phyloP scores from a whole-genome alignment of 2,113 vertebrate genomes.

The Sclerurus mexicanus region DNA sequence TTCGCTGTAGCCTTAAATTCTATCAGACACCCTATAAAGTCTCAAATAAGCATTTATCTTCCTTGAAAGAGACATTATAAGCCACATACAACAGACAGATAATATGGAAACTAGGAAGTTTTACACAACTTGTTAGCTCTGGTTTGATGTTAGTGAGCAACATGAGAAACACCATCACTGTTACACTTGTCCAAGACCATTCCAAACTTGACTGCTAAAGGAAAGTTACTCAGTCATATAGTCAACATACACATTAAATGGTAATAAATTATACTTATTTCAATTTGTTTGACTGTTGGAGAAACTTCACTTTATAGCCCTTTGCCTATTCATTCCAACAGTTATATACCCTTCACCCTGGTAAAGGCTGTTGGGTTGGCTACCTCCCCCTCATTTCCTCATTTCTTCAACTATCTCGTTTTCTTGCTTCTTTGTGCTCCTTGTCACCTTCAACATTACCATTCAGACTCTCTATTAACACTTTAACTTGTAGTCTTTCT shows the following conservation, averaged over 20 bases:
- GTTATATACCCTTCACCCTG: neutral
- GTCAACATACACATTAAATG: accelerated
- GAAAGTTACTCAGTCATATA: neutral
- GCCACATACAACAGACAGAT: neutral
- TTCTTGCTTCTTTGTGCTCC: neutral
- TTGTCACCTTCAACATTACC: neutral
- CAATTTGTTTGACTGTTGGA: neutral
- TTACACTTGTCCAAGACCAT: neutral
- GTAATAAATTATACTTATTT: neutral
- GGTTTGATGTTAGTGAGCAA: neutral
- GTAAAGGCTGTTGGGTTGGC: neutral
- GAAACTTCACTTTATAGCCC: neutral
- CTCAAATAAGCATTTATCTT: neutral
- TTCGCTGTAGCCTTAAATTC: neutral
- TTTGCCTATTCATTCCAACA: neutral
- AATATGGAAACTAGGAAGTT: neutral
- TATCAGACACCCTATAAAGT: neutral
- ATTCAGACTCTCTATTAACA: neutral
- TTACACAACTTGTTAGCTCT: neutral
- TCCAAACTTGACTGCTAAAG: neutral
- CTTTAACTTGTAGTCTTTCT: neutral
- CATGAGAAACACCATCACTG: neutral
- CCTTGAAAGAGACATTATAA: neutral
- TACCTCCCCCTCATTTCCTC: neutral
- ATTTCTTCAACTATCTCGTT: neutral